phyloP scores from a whole-genome alignment of 2,797 vertebrate species.

The Brachyrhaphis roseni region DNA sequence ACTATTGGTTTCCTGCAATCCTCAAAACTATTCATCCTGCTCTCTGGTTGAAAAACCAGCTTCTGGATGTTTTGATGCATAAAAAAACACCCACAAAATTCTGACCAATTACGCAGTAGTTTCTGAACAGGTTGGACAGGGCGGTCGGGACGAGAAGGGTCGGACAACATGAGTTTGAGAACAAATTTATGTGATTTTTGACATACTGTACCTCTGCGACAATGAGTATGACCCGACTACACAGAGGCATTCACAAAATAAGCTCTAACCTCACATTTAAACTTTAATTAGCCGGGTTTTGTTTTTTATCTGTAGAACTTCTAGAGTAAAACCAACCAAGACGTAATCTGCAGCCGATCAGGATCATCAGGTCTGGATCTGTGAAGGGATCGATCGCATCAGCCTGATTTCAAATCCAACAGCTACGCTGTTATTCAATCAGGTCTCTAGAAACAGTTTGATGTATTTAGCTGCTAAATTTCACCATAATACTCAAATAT shows the following conservation, averaged over 20 bases:
- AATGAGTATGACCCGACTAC: no score
- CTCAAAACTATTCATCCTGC: no score
- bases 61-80: no score
- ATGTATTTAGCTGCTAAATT: background rate
- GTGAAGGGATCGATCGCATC: background rate
- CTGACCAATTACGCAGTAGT: no score
- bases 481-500: no score
- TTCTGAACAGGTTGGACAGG: no score
- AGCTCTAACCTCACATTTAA: background rate
- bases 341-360: background rate
- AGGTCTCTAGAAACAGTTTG: background rate
- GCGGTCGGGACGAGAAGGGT: no score
- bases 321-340: background rate
- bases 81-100: no score
- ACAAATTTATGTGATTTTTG: no score
- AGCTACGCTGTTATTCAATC: background rate
- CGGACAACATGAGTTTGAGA: no score
- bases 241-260: background rate
- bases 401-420: background rate
- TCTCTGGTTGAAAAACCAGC: no score
- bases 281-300: background rate
- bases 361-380: background rate
- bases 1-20: background rate
- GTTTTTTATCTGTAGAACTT: background rate
- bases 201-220: no score